phyloP scores from a whole-genome alignment of 1,140 invertebrate genomes.

The Temnothorax curvispinosus region DNA sequence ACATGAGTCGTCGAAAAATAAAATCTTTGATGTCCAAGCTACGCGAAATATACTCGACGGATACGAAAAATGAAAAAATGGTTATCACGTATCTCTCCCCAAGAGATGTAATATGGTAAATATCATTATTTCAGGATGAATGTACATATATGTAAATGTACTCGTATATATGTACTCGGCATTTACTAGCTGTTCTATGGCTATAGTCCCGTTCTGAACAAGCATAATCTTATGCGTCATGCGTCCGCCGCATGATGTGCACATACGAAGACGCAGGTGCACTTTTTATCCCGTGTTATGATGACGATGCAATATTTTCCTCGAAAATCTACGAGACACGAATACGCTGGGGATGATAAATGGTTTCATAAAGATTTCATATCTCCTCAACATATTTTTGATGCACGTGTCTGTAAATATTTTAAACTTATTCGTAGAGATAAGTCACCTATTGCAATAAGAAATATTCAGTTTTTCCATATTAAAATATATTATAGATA shows the following conservation, averaged over 20 bases:
- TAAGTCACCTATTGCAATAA: background rate
- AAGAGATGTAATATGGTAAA: background rate
- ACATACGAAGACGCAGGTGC: constrained; percentile 32
- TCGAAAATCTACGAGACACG: constrained; percentile 30
- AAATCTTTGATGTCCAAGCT: constrained; percentile 8
- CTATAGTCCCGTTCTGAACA: background rate
- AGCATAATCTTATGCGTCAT: constrained; percentile 58
- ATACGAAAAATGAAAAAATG: background rate
- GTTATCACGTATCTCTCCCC: background rate
- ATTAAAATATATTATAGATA: background rate
- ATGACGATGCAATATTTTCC: constrained; percentile 55
- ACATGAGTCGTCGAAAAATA: constrained; percentile 21
- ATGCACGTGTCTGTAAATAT: constrained; percentile 6
- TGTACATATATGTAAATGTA: background rate
- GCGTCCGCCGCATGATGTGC: background rate
- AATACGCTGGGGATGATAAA: constrained; percentile 34
- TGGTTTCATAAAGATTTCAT: constrained; percentile 54
- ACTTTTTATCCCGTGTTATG: constrained; percentile 42
- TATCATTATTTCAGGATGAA: background rate
- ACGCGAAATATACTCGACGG: background rate
- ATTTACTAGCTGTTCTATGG: constrained; percentile 5
- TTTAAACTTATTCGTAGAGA: background rate
- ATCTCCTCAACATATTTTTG: background rate
- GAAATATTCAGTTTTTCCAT: background rate
- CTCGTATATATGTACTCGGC: background rate